Evolutionary conservation across 2,888 invertebrate genomes (phyloP), one percentile per base, ranked within the genome.

Genomic region (Drepanosiphum platanoidis): DNA sequence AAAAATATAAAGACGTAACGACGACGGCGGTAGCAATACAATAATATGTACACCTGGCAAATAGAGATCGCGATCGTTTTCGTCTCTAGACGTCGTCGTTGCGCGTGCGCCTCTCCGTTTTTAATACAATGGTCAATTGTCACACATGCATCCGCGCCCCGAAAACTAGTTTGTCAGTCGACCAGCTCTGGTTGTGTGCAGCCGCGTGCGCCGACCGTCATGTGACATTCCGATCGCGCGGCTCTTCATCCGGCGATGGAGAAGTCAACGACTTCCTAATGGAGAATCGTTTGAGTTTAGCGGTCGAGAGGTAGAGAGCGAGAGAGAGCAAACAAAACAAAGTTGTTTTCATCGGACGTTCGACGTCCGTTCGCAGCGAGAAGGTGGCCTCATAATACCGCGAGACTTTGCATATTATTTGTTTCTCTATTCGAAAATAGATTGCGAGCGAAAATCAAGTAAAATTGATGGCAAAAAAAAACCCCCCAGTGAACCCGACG

Each of bases 201-300:
- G n/a, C 77, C 30, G n/a, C n/a, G n/a, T 0, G 64, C n/a, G 7
- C 3, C 71, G 27, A 27, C 5, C 13, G n/a, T 3, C 3, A 79
- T 42, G 78, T 66, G 78, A 79, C 66, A 79, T 79, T 79, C 66
- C 78, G n/a, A 79, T 46, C n/a, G 36, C n/a, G 36, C 61, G 61
- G 18, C 22, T 77, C 27, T 77, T 79, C 3, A 32, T 79, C 36
- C 39, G 13, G 22, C 9, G 66, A 78, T 78, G 66, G 64, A 42
- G 32, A 78, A 64, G 64, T 64, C 30, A 64, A 78, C 36, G 77
- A 39, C 61, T 64, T 64, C 27, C 30, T 64, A 27, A 64, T 64
- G 13, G 64, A 64, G 13, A 27, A 27, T 13, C 13, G 30, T 30
- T n/a, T n/a, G 27, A 30, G 64, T 64, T 64, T 27, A 64, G n/a